Percentiles rank a stretch among this genome's conserved stretches.
Conservation (phyloP, 2,797 vertebrate species). For the Rhynchonycteris naso region DNA sequence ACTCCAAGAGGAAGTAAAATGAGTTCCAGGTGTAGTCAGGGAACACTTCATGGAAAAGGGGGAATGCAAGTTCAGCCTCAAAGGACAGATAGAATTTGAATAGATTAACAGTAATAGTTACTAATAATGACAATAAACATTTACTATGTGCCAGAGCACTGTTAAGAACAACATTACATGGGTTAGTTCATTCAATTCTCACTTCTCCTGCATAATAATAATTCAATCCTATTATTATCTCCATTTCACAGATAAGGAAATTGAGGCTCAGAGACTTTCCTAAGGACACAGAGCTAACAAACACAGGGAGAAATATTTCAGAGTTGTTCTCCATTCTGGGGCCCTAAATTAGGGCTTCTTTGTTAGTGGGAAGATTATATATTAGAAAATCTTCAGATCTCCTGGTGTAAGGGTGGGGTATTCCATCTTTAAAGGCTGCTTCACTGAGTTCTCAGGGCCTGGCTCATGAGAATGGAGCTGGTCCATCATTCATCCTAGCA, state of each 20-base stretch:
- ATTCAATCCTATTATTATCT: not conserved
- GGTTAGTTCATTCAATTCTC: not conserved
- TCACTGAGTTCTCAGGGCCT: not conserved
- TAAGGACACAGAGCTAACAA: not conserved
- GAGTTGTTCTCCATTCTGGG: not conserved
- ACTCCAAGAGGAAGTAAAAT: not conserved
- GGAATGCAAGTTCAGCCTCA: not conserved
- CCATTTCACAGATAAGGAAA: constrained; percentile 34
- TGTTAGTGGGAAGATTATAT: not conserved
- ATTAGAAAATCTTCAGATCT: constrained; percentile 53
- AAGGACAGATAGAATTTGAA: not conserved
- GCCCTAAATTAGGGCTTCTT: not conserved
- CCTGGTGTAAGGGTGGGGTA: not conserved
- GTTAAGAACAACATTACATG: not conserved
- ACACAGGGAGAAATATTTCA: constrained; percentile 39
- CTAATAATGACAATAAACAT: not conserved
- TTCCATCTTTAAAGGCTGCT: not conserved
- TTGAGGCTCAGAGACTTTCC: not conserved
- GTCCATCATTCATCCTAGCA: not conserved
- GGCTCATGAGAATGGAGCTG: not conserved
- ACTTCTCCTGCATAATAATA: not conserved
- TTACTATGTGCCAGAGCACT: not conserved
- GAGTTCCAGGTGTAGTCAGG: not conserved
- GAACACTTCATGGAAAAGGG: not conserved
- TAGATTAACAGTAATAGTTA: not conserved